Base-by-base conservation (phyloP, 2,888 invertebrate genomes). In the Metalampra italica region DNA sequence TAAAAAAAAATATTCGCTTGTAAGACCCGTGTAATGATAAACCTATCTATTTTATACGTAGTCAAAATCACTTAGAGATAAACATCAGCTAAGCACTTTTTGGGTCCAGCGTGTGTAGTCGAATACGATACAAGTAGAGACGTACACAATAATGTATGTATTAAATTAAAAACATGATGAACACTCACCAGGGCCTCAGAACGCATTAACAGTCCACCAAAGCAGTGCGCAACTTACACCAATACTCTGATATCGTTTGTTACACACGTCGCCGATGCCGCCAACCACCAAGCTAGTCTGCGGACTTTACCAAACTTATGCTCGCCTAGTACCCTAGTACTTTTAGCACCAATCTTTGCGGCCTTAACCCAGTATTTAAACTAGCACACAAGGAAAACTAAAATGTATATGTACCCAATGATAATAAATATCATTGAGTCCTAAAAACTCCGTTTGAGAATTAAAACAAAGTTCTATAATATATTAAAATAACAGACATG, bases 191-290 rank as follows among this genome's bases (percentile, higher is more conserved):
- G 77, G 78, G 66, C 78, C 71, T 78, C 78, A 78, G 81, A 78
- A 84, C 83, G 86, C 78, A 87, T 83, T 85, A 85, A 84, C 87
- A 85, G 82, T 85, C 80, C 87, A 89, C 88, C 88, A 87, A 89
- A 89, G 88, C 88, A 86, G 88, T 89, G 88, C 86, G 75, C 77
- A 68, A 85, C 83, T 86, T 86, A 88, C 83, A 86, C 87, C 87
- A 78, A 78, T 77, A 79, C 71, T 78, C 75, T 72, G 46, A 55
- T 44, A 45, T 46, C 30, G 47, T 52, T 57, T 60, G 82, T 86
- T 86, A 86, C 82, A 82, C 84, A 84, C 84, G 79, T 63, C 82
- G 86, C 67, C 71, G 81, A 62, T 73, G 79, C 78, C 75, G 77
- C 80, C 83, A 77, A 78, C 75, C 85, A 87, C 86, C 88, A 89